A percentile compares a stretch with the other conserved stretches of the same genome.
Conservation (phyloP, 2,113 vertebrate species). For the Tylochromis polylepis region DNA sequence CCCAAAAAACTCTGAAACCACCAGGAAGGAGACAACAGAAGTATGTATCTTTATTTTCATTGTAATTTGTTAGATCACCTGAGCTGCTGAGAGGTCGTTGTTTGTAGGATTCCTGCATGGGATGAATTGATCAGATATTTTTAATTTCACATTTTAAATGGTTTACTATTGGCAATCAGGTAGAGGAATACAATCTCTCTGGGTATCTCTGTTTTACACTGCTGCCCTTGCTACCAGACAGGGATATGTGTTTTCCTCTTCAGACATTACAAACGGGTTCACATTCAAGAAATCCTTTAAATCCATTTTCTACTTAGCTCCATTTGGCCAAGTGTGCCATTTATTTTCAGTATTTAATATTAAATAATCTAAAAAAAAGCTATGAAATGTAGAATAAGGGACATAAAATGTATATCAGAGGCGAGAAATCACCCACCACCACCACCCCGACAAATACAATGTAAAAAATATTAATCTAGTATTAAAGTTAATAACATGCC, state of each 20-base stretch:
- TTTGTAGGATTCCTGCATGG: not conserved
- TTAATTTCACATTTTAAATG: not conserved
- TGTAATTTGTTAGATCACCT: accelerated
- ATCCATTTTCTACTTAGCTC: not conserved
- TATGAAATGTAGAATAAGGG: too few species aligned
- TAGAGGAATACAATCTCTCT: too few species aligned
- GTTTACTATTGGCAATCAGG: not conserved
- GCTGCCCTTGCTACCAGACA: too few species aligned
- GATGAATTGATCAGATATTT: not conserved
- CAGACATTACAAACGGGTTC: not conserved
- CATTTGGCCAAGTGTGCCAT: not conserved
- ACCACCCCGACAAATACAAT: too few species aligned
- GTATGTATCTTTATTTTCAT: accelerated
- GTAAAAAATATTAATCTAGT: too few species aligned
- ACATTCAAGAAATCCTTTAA: not conserved
- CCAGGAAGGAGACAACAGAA: not conserved
- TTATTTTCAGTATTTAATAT: not conserved
- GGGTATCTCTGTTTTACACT: too few species aligned
- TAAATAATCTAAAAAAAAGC: too few species aligned
- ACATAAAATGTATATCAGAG: too few species aligned
- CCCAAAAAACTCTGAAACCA: too few species aligned
- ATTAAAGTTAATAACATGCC: too few species aligned
- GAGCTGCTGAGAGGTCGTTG: not conserved
- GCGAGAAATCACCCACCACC: too few species aligned
- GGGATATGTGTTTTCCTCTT: too few species aligned